phyloP scores from a whole-genome alignment of 2,113 vertebrate genomes.

The Nipponia nippon region DNA sequence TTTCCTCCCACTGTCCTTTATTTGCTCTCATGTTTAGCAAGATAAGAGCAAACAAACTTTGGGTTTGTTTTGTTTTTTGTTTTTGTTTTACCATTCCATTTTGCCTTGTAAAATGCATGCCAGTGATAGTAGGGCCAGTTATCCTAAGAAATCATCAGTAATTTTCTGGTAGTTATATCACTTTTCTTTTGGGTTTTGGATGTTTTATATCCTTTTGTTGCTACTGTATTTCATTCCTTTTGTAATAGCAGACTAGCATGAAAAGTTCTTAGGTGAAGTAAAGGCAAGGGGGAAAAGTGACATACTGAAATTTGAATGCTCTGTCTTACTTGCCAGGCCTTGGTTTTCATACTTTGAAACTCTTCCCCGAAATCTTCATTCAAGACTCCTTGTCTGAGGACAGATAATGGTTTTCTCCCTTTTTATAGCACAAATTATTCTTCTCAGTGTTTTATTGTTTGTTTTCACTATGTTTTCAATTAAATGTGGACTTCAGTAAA shows the following conservation, averaged over 20 bases:
- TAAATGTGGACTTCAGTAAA: background rate
- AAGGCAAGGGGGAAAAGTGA: background rate
- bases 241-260: background rate
- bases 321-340: background rate
- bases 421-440: background rate
- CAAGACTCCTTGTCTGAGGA: background rate
- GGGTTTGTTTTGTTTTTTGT: no score
- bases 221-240: background rate
- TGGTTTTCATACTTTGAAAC: background rate
- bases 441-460: background rate
- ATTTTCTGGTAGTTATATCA: background rate
- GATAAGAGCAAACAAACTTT: background rate
- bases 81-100: background rate
- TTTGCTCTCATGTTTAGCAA: background rate
- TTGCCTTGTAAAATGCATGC: background rate
- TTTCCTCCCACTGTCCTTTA: background rate
- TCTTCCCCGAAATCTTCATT: background rate
- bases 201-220: background rate
- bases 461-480: slow-evolving; percentile 33
- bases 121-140: background rate
- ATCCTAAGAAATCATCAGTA: background rate
- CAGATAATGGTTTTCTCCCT: background rate
- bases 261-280: background rate
- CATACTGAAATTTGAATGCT: background rate
- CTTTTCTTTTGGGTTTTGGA: background rate